Conservation (phyloP, 2,888 invertebrate genomes). For the Micoletzkya japonica region DNA sequence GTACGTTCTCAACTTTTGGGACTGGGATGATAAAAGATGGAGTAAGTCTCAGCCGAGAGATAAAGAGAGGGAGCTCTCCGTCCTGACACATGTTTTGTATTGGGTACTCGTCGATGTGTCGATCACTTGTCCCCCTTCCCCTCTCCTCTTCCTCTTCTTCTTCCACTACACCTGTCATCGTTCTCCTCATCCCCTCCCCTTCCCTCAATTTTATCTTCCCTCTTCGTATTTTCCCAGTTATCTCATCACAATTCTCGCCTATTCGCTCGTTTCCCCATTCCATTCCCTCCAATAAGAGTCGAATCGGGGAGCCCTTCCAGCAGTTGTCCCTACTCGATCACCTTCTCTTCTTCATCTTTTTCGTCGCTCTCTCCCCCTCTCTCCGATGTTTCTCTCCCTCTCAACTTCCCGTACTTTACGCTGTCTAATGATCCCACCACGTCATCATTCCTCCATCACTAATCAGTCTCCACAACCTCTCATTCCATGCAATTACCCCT, state of each 20-base stretch:
- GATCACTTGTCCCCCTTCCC: not conserved
- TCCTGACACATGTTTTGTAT: not conserved
- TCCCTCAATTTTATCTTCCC: not conserved
- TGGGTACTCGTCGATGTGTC: conserved; percentile 4
- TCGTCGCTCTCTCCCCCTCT: not conserved
- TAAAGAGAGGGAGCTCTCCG: no score
- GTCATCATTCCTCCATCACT: not conserved
- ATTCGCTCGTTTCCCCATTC: not conserved
- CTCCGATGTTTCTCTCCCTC: conserved; percentile 7
- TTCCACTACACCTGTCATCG: not conserved
- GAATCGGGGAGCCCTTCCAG: no score
- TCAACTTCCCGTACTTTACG: not conserved
- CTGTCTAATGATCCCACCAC: conserved; percentile 1
- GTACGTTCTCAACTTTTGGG: no score
- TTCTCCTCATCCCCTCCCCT: not conserved
- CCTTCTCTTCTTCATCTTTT: not conserved
- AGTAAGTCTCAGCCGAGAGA: no score
- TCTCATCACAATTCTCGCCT: not conserved
- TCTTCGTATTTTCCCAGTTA: not conserved
- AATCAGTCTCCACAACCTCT: not conserved
- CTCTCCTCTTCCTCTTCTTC: not conserved
- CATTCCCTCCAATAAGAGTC: not conserved
- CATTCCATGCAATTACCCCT: not conserved
- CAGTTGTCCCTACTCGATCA: conserved; percentile 1
- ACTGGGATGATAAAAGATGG: no score